Conservation (phyloP, 1,140 invertebrate species). For the Grapholita molesta region DNA sequence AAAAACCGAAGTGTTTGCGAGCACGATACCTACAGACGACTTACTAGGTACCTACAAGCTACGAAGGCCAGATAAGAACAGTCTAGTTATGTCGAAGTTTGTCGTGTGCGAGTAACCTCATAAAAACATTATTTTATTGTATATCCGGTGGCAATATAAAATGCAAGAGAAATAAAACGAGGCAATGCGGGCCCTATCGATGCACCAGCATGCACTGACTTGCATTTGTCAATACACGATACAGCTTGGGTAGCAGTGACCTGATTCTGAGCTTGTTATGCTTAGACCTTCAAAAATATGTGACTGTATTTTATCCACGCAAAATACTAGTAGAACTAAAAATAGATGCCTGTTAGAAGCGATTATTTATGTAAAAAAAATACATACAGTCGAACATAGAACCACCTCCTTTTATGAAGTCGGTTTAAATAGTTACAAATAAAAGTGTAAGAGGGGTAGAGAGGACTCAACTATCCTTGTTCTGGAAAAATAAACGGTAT, state of each 20-base stretch:
- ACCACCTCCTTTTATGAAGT: too few species aligned
- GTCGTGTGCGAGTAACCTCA: conserved; percentile 41
- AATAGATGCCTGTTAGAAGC: neutral
- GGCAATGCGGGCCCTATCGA: conserved; percentile 54
- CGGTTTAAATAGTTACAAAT: too few species aligned
- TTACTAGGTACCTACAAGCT: too few species aligned
- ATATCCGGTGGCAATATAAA: conserved; percentile 26
- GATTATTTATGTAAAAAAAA: too few species aligned
- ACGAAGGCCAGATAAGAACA: neutral
- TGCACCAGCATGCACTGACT: conserved; percentile 40
- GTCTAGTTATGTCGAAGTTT: conserved; percentile 32
- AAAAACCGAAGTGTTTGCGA: conserved; percentile 65
- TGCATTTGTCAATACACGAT: conserved; percentile 32
- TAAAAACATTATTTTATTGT: conserved; percentile 26
- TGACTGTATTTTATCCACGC: neutral
- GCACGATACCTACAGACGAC: conserved; percentile 41
- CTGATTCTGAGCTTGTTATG: neutral
- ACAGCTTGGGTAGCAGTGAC: conserved; percentile 12
- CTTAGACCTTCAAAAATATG: conserved; percentile 5
- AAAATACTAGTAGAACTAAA: too few species aligned
- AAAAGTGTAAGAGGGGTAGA: too few species aligned
- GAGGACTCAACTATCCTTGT: too few species aligned
- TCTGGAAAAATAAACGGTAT: too few species aligned
- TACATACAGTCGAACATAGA: too few species aligned
- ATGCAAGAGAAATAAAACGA: conserved; percentile 24